Base-by-base conservation (phyloP, 2,797 vertebrate species). In the Buceros bicornis region DNA sequence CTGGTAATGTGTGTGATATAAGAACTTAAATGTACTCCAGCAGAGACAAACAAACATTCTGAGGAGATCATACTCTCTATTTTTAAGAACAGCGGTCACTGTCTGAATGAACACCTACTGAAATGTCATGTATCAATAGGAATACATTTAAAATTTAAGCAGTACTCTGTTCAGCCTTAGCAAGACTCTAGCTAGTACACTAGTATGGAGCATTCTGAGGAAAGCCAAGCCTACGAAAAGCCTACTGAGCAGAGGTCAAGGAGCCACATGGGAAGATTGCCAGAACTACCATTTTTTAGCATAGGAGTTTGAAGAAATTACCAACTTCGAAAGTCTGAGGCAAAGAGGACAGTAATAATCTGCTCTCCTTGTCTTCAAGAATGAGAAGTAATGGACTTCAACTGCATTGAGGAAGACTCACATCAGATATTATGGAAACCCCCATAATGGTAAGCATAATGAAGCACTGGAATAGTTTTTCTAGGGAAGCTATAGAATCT, bases 371-470 rank as follows among this genome's bases (percentile, higher is more conserved):
- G 57, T 61, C 79, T 82, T 82, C 66, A 84, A 33, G 82, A 92
- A 51, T 18, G 6, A 81, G 71, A 86, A 78, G 7, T 22, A 83
- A 90, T 54, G 33, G 24, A 40, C 13, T 88, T 82, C 56, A 79
- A 79, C 43, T 66, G 42, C 17, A 47, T 5, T 90, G 69, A 81
- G 37, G 50, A 91, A 94, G 71, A 70, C 5, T 64, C 50, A 43
- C 5, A 65, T 50, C 42, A 86, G 61, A 35, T 57, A 77, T 42
- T 91, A 82, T 47, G 57, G 76, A 91, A 86, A 94, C 81, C 42
- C 91, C 50, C 60, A 37, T 88, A 83, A 74, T 67, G 54, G 31
- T 83, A 77, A 88, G 50, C 42, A 48, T 78, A 95, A 91, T 54
- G 72, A 95, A 86, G 42, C 35, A 58, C 37, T 78, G 40, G 37